These are phyloP conservation scores for Lates japonicus DNA, from an alignment of 2,797 vertebrate species.

Conservation along the genomic window DNA sequence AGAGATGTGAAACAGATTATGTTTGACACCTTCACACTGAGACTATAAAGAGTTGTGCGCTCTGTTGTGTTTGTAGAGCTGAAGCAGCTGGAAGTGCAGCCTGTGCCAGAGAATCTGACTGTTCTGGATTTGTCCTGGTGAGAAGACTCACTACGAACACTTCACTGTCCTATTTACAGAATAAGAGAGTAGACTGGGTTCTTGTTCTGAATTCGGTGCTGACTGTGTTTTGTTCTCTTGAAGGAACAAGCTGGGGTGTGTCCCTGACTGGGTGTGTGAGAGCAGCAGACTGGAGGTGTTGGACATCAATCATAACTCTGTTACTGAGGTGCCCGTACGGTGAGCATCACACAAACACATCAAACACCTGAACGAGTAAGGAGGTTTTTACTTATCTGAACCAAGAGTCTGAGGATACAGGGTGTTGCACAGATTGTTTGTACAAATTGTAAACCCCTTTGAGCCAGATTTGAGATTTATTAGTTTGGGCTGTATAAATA, in stretches of 20 bases:
- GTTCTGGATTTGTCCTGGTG: slow-evolving; percentile 96
- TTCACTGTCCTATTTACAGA: slow-evolving; percentile 31
- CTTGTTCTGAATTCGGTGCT: slow-evolving; percentile 9
- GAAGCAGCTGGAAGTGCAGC: slow-evolving; percentile 91
- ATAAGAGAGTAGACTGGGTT: not conserved
- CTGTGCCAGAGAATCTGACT: slow-evolving; percentile 90
- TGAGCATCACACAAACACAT: slow-evolving; percentile 79
- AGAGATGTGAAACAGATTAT: not conserved
- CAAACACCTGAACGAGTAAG: not conserved
- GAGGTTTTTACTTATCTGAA: not conserved
- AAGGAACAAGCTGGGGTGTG: slow-evolving; percentile 91
- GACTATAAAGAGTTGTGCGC: not conserved
- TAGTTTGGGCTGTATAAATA: not conserved
- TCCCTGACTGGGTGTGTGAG: slow-evolving; percentile 94
- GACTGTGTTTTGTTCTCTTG: slow-evolving; percentile 37
- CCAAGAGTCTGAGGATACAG: not conserved
- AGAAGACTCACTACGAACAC: slow-evolving; percentile 43
- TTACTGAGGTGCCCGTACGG: slow-evolving; percentile 92
- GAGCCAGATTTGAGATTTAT: not conserved
- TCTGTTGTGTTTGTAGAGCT: slow-evolving; percentile 86
- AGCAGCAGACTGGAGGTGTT: slow-evolving; percentile 93
- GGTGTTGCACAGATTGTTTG: not conserved
- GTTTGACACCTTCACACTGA: not conserved
- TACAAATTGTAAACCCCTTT: not conserved
- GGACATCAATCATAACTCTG: slow-evolving; percentile 93